phyloP scores from a whole-genome alignment of 2,797 vertebrate genomes.

The Chelon auratus region DNA sequence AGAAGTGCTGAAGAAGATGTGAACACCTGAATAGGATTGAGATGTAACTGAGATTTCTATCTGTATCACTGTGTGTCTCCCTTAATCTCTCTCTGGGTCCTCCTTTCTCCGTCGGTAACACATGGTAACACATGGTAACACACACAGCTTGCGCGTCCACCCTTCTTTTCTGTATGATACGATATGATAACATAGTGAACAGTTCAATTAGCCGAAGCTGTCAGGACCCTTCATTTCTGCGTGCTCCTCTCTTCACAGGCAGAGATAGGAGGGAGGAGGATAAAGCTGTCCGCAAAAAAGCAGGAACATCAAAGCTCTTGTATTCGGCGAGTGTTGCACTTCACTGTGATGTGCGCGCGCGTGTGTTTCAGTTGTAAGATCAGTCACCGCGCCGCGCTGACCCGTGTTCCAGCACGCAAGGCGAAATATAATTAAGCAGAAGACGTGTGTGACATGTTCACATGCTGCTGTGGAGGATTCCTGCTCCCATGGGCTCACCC shows the following conservation, averaged over 20 bases:
- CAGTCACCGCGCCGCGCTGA: conserved; percentile 53
- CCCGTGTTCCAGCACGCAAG: conserved; percentile 45
- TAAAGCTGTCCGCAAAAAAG: conserved; percentile 55
- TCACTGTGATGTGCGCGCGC: conserved; percentile 25
- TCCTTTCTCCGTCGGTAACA: conserved; percentile 5
- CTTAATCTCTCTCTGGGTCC: conserved; percentile 30
- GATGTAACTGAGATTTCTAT: conserved; percentile 46
- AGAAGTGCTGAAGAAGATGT: conserved; percentile 40
- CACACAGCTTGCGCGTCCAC: conserved; percentile 23
- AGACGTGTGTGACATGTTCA: conserved; percentile 46
- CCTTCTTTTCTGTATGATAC: conserved; percentile 21
- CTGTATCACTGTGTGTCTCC: conserved; percentile 35
- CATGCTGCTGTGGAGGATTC: conserved; percentile 14
- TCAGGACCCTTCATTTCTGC: conserved; percentile 42
- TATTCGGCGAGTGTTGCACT: conserved; percentile 50
- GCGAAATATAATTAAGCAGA: conserved; percentile 45
- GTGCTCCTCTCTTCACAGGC: conserved; percentile 40
- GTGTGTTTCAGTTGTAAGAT: conserved; percentile 33
- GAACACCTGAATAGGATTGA: conserved; percentile 55
- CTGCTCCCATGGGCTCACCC: background rate
- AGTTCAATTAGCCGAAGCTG: conserved; percentile 69
- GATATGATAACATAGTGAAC: conserved; percentile 43
- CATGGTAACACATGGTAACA: conserved; percentile 3
- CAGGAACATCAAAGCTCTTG: conserved; percentile 72
- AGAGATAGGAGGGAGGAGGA: conserved; percentile 46